Evolutionary conservation across 2,888 invertebrate species (phyloP), one percentile per base, ranked within the genome.

Genomic region (Cheilosia variabilis): DNA sequence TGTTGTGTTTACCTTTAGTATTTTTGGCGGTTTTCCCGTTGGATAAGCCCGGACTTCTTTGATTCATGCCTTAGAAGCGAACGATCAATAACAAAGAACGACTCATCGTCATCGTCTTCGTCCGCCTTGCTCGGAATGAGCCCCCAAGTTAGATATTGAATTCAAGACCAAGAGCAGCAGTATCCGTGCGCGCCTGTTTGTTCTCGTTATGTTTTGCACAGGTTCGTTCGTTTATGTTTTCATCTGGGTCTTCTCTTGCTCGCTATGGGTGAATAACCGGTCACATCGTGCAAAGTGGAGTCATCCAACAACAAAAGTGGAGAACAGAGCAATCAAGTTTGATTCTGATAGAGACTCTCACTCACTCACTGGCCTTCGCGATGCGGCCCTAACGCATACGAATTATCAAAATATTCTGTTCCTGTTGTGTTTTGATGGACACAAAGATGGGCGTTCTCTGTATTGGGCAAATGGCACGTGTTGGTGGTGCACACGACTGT

Each of bases 241-340:
- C 69, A 82, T 82, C 60, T 53, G 78, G 66, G 78, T 62, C 66
- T 83, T 57, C 55, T 72, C 50, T 62, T 62, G 22, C 17, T 76
- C 43, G 79, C 83, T 79, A 83, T 83, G 83, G 83, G 83, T 83
- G 83, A 83, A 83, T 83, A 83, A 83, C 83, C 83, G 83, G 83
- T 83, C 83, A 83, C 63, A 79, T 68, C 62, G 15, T 52, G 47
- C 9, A 47, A 13, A 17, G 63, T 79, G 78, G 62, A 79, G 68
- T 83, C 83, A 68, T 79, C 73, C 73, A 83, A 73, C 79, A 52
- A 79, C 68, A 73, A 79, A 79, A 71, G 76, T 65, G 58, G 52
- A 72, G 78, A 58, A 58, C 52, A 72, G 78, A 58, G 65, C 52
- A 72, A 72, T 79, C 65, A 79, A 58, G 72, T 66, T 72, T 60